Percentiles rank a stretch among this genome's conserved stretches.
These are phyloP conservation scores for Aplysina aerophoba DNA, from an alignment of 37 sponge, comb jelly and placozoan genomes.

Conservation along the genomic window DNA sequence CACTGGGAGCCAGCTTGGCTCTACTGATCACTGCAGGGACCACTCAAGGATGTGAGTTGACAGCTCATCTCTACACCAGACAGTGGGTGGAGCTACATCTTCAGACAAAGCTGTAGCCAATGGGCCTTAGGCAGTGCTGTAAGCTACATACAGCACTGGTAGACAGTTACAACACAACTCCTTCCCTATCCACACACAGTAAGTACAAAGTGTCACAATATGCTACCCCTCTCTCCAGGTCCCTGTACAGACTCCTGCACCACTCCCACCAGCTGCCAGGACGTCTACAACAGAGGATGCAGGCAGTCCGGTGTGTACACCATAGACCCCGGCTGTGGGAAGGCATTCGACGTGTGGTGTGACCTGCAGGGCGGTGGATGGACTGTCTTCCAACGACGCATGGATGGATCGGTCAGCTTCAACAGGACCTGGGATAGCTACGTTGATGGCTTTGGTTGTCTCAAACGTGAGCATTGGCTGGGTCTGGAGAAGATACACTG, in stretches of 20 bases:
- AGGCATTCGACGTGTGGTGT: constrained; percentile 6
- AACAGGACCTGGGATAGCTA: neutral
- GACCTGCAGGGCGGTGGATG: constrained; percentile 10
- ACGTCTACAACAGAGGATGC: neutral
- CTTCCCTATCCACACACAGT: too few species aligned
- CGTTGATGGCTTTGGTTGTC: neutral
- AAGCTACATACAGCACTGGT: too few species aligned
- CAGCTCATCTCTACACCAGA: too few species aligned
- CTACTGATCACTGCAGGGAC: too few species aligned
- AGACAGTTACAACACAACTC: too few species aligned
- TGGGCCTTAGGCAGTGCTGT: too few species aligned
- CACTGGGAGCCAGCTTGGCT: too few species aligned
- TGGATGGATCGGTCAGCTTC: constrained; percentile 1
- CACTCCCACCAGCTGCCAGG: neutral
- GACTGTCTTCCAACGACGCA: constrained; percentile 9
- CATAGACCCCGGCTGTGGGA: neutral
- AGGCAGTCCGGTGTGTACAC: neutral
- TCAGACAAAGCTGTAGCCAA: too few species aligned
- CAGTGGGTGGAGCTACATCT: too few species aligned
- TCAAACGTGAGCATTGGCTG: neutral
- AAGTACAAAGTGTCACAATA: neutral
- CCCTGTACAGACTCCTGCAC: too few species aligned
- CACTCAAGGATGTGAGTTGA: too few species aligned
- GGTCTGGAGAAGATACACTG: neutral
- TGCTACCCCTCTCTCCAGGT: too few species aligned